Conservation (phyloP, 2,888 invertebrate genomes). For the Xestoiulus laeticollis region DNA sequence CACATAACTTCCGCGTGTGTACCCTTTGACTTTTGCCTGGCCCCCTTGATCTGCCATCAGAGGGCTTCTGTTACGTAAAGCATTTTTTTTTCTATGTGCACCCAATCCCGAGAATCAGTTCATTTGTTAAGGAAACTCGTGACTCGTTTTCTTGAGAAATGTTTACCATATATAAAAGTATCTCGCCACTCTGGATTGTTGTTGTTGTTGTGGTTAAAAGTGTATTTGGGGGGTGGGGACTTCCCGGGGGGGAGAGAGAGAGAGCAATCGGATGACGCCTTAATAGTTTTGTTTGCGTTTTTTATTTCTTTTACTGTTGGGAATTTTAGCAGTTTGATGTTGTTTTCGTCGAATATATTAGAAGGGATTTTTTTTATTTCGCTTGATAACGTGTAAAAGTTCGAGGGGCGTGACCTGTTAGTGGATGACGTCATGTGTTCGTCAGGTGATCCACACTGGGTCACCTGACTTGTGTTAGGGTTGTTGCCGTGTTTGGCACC, state of each 20-base stretch:
- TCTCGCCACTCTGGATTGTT: not conserved
- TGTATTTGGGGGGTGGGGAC: not conserved
- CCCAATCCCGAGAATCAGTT: not conserved
- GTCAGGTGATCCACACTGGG: not conserved
- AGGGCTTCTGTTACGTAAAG: not conserved
- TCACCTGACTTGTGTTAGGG: not conserved
- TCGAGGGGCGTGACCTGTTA: not conserved
- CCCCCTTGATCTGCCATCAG: not conserved
- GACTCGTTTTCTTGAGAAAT: not conserved
- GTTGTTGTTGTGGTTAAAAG: not conserved
- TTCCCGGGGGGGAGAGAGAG: not conserved
- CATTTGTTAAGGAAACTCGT: not conserved
- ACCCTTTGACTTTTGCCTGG: not conserved
- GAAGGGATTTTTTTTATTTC: not conserved
- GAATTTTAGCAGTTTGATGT: not conserved
- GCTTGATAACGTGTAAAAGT: not conserved
- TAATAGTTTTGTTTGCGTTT: not conserved
- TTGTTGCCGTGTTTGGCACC: not conserved
- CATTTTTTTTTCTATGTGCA: not conserved
- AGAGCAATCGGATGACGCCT: not conserved
- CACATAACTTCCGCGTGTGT: not conserved
- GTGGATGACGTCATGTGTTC: not conserved
- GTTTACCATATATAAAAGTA: not conserved
- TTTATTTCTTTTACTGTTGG: not conserved
- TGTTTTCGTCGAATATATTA: not conserved